Percentiles rank a stretch among this genome's conserved stretches.
Evolutionary conservation across 2,888 invertebrate genomes (phyloP).

Genomic region (Chrysolina oricalcia): DNA sequence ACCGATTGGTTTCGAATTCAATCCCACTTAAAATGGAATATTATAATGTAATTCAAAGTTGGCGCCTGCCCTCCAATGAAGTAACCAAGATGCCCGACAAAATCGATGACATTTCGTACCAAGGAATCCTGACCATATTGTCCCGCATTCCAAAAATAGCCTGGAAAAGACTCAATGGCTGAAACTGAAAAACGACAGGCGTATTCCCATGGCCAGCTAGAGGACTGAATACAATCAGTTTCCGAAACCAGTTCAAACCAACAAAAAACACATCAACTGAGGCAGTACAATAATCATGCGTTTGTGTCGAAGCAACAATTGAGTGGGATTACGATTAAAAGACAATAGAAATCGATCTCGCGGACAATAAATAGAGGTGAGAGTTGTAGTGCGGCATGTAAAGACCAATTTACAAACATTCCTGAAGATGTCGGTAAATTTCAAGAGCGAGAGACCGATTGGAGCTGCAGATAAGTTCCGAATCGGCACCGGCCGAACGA

Average conservation of each 20-base stretch:
- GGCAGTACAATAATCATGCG: conserved; percentile 21
- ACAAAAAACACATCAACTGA: conserved; percentile 13
- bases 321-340: conserved; percentile 40
- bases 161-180: neutral
- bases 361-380: conserved; percentile 60
- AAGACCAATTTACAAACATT: conserved; percentile 70
- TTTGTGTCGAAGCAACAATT: conserved; percentile 25
- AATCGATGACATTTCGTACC: no score
- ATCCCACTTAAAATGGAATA: no score
- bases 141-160: neutral
- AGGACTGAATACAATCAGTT: neutral
- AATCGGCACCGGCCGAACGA: conserved; percentile 30
- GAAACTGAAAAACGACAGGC: neutral
- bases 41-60: no score
- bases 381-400: conserved; percentile 65
- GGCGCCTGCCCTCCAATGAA: no score
- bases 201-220: neutral
- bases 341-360: conserved; percentile 59
- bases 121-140: no score
- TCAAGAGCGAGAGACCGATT: conserved; percentile 54
- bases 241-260: conserved; percentile 15
- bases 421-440: conserved; percentile 65
- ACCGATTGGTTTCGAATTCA: no score
- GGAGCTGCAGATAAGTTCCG: conserved; percentile 41
- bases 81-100: no score